phyloP scores from a whole-genome alignment of 2,113 vertebrate species.

The Salvelinus sp. region DNA sequence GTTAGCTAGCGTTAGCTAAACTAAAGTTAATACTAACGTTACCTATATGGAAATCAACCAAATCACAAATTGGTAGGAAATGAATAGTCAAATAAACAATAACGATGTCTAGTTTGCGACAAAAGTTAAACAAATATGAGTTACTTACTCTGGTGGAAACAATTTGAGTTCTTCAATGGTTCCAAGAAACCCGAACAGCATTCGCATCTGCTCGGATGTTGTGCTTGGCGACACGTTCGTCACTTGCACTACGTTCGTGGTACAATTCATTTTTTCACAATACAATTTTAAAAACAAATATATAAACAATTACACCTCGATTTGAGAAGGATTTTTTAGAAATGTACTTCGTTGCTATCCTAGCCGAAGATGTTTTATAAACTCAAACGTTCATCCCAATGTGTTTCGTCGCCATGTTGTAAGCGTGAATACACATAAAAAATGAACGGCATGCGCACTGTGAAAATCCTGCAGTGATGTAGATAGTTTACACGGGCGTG shows the following conservation, averaged over 20 bases:
- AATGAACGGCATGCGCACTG: background rate
- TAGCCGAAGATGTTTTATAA: background rate
- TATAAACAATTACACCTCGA: background rate
- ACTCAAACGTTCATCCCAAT: background rate
- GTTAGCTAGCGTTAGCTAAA: too few relatives aligned
- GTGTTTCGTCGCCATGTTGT: background rate
- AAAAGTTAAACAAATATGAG: background rate
- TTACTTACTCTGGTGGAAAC: slow-evolving; percentile 91
- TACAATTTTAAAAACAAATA: slow-evolving; percentile 16
- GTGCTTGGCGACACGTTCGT: slow-evolving; percentile 93
- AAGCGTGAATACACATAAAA: too few relatives aligned
- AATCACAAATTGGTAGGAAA: too few relatives aligned
- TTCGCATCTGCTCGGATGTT: slow-evolving; percentile 93
- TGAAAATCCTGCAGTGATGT: background rate
- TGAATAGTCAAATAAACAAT: background rate
- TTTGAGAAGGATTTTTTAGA: background rate
- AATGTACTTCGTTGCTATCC: background rate
- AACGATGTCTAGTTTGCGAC: background rate
- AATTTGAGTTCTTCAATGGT: slow-evolving; percentile 90
- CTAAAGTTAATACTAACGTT: too few relatives aligned
- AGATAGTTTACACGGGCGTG: too few relatives aligned
- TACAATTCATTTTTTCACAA: slow-evolving; percentile 73
- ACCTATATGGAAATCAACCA: too few relatives aligned
- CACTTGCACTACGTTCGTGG: slow-evolving; percentile 93
- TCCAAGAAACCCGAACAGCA: slow-evolving; percentile 90